Base-by-base conservation (phyloP, 1,140 invertebrate genomes). In the Orius laevigatus region DNA sequence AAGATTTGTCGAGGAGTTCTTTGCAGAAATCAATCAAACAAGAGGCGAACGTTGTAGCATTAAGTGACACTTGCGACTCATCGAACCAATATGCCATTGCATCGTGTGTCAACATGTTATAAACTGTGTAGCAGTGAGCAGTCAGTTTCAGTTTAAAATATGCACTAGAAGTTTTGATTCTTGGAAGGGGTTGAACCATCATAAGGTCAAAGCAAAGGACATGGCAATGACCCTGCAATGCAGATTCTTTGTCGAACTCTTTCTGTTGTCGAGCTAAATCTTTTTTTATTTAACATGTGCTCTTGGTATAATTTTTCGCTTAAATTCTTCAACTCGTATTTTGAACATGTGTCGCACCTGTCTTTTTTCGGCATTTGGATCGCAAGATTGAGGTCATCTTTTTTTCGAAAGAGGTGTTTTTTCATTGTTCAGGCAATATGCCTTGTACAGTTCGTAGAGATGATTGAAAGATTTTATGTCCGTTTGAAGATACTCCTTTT, bases 51-150 rank as follows among this genome's bases (percentile, higher is more conserved):
- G 58, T 59, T 14, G 61, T 62, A 5, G 66, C 60, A 50, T 57
- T 58, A 41, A 69, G 56, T 52, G 60, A 61, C 19, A 57, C 56
- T 41, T 63, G 56, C 6, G 55, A 56, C 52, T 69, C 67, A 53
- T 66, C 54, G 58, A 65, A 69, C 54, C 62, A 60, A 57, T 66
- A 68, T 50, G 62, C 43, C 16, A 32, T 40, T 50, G 50, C 51
- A 38, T 55, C 46, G 42, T 60, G 54, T 36, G 48, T 63, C 3
- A 49, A 53, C 8, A 65, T 42, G 55, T 69, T 62, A 53, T 63
- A 69, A 40, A 67, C 47, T 18, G 63, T 65, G 49, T 63, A 68
- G 57, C 68, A 68, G 57, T 68, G 63, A 15, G 58, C 45, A n/a
- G 55, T 35, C 14, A 67, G 52, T 53, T 67, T 69, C 11, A 56